These are phyloP conservation scores for Pterocles burchelli DNA, from an alignment of 2,113 vertebrate genomes.

Conservation along the genomic window DNA sequence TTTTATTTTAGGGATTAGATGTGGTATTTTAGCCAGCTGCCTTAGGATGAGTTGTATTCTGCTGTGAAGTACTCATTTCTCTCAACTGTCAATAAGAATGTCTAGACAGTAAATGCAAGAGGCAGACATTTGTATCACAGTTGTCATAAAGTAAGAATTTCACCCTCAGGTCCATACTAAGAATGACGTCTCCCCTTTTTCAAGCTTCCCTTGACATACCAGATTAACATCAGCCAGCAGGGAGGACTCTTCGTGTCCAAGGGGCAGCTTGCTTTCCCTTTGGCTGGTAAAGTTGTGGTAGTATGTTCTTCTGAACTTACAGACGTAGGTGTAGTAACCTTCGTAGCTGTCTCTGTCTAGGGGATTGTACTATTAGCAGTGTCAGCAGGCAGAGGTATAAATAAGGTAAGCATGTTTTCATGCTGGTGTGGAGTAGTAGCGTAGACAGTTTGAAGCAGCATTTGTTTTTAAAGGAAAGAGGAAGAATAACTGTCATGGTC, in stretches of 20 bases:
- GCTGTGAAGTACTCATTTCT: neutral
- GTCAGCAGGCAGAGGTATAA: conserved; percentile 26
- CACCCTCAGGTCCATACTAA: neutral
- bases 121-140: neutral
- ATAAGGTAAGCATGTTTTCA: conserved; percentile 17
- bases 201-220: neutral
- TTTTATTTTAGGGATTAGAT: neutral
- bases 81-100: neutral
- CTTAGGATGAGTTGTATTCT: neutral
- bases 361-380: neutral
- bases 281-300: neutral
- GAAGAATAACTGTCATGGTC: conserved; percentile 78
- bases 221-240: neutral
- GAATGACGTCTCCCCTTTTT: neutral
- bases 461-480: conserved; percentile 75
- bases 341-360: neutral
- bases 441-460: conserved; percentile 51
- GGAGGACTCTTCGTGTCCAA: fast-evolving
- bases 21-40: neutral
- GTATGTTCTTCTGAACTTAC: neutral
- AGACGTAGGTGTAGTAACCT: neutral
- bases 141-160: conserved; percentile 18
- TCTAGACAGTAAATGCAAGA: neutral
- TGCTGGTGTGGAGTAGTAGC: conserved; percentile 45
- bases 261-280: neutral